These are phyloP conservation scores for Drosophila borealis DNA, from an alignment of 2,888 invertebrate genomes.

Conservation along the genomic window DNA sequence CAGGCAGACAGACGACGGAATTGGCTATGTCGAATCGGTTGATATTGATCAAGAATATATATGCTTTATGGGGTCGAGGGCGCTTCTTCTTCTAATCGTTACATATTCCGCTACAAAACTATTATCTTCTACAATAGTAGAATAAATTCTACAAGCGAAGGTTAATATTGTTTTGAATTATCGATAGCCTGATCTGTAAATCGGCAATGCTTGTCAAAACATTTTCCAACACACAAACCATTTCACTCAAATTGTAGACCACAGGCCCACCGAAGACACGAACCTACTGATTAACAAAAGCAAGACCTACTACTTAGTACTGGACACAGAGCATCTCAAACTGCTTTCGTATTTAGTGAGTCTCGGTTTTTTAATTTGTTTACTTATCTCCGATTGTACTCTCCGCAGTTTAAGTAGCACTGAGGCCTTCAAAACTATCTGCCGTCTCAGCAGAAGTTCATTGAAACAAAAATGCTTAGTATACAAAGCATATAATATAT, in stretches of 20 bases:
- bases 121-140: too few species aligned
- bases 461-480: not conserved
- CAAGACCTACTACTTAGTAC: not conserved
- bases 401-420: not conserved
- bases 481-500: not conserved
- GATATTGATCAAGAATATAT: too few species aligned
- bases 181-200: not conserved
- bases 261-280: not conserved
- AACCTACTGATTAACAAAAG: conserved; percentile 10
- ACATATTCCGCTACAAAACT: too few species aligned
- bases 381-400: not conserved
- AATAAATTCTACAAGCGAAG: too few species aligned
- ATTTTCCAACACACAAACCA: not conserved
- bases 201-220: not conserved
- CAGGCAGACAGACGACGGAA: too few species aligned
- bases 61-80: too few species aligned
- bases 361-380: not conserved
- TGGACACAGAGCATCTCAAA: conserved; percentile 1
- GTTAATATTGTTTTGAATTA: not conserved
- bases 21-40: too few species aligned
- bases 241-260: not conserved
- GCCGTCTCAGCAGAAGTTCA: not conserved
- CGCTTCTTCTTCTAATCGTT: too few species aligned
- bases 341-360: not conserved
- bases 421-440: not conserved